Evolutionary conservation across 1,140 invertebrate genomes (phyloP).

Genomic region (Spodoptera frugiperda): DNA sequence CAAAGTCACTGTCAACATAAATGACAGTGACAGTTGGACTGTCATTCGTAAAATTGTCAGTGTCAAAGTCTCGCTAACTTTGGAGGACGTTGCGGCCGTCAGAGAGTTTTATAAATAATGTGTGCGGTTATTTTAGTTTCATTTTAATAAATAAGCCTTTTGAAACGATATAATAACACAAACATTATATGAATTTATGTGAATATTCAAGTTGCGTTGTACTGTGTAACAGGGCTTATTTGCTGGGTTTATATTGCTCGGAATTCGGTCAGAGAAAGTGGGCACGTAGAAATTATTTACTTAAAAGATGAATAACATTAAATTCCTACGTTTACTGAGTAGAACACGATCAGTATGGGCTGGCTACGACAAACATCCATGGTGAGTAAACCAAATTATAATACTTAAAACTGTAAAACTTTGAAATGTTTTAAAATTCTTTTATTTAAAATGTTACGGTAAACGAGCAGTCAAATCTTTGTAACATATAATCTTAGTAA

Average conservation of each 20-base stretch:
- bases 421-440: neutral
- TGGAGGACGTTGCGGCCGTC: conserved; percentile 9
- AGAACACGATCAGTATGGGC: conserved; percentile 18
- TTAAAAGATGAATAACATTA: conserved; percentile 52
- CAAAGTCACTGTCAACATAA: neutral
- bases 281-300: conserved; percentile 29
- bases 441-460: too few species aligned
- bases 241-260: too few species aligned
- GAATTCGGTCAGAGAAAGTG: conserved; percentile 51
- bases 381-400: conserved; percentile 42
- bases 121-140: conserved; percentile 19
- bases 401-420: neutral
- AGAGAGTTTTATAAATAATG: conserved; percentile 27
- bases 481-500: too few species aligned
- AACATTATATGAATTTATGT: neutral
- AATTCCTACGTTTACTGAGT: conserved; percentile 36
- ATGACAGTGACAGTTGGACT: neutral
- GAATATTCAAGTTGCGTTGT: neutral
- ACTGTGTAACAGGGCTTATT: neutral
- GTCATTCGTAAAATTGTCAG: neutral
- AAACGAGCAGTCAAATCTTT: too few species aligned
- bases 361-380: conserved; percentile 35
- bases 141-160: conserved; percentile 8
- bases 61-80: conserved; percentile 15
- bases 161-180: neutral